A percentile compares a stretch with the other conserved stretches of the same genome.
Evolutionary conservation across 2,113 vertebrate species (phyloP).

Genomic region (Myanophis thanlyinensis): DNA sequence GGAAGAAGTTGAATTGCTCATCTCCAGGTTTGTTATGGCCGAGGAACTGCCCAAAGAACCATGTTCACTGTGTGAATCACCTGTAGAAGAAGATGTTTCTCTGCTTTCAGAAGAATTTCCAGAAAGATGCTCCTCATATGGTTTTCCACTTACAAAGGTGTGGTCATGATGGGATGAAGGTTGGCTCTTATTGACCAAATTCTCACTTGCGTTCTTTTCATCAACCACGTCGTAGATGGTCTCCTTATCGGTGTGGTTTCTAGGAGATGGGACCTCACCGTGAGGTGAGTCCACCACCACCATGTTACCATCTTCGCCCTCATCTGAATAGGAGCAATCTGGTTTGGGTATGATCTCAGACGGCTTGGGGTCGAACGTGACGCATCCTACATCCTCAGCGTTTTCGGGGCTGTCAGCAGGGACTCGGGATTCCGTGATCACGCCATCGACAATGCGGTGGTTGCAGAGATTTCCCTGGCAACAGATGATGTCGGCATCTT

Average conservation of each 20-base stretch:
- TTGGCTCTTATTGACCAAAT: no score
- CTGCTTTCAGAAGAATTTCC: neutral
- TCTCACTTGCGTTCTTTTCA: neutral
- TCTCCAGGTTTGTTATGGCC: neutral
- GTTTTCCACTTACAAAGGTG: neutral
- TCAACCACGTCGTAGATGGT: fast-evolving
- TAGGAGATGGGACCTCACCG: neutral
- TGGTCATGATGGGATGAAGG: neutral
- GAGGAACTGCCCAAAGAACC: neutral
- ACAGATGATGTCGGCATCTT: neutral
- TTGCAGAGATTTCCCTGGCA: conserved; percentile 25
- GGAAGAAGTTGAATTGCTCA: neutral
- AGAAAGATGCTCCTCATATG: neutral
- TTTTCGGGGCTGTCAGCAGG: neutral
- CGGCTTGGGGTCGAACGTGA: neutral
- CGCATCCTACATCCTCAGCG: neutral
- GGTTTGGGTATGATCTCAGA: neutral
- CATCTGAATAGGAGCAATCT: neutral
- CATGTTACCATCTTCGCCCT: neutral
- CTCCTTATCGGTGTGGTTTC: neutral
- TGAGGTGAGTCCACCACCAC: neutral
- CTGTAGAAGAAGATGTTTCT: neutral
- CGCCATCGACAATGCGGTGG: neutral
- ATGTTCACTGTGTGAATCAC: neutral
- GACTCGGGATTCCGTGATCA: neutral